Evolutionary conservation across 2,888 invertebrate genomes (phyloP).

Genomic region (Brachylomia viminalis): DNA sequence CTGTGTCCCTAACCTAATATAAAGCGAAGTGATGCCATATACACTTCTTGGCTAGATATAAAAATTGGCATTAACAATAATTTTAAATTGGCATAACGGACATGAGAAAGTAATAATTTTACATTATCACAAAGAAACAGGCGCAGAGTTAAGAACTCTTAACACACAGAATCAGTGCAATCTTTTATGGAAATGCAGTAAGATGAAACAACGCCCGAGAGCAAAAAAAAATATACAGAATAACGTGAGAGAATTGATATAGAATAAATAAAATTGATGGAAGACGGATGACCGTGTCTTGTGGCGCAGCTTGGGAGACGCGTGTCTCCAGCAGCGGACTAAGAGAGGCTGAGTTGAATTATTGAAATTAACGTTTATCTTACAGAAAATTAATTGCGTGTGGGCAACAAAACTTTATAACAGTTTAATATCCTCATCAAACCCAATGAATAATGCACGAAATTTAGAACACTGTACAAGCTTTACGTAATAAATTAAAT

Average conservation of each 20-base stretch:
- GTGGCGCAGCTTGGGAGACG: background rate
- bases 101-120: slow-evolving; percentile 1
- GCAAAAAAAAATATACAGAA: background rate
- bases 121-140: background rate
- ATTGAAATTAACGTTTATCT: background rate
- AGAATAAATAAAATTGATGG: background rate
- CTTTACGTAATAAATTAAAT: slow-evolving; percentile 19
- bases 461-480: slow-evolving; percentile 19
- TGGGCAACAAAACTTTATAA: background rate
- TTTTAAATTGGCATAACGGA: slow-evolving; percentile 14
- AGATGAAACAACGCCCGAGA: background rate
- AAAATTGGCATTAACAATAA: slow-evolving; percentile 27
- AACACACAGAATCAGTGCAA: background rate
- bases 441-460: slow-evolving; percentile 14
- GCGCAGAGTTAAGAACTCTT: background rate
- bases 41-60: slow-evolving; percentile 40
- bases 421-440: slow-evolving; percentile 35
- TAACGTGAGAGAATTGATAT: background rate
- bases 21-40: slow-evolving; percentile 40
- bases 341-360: background rate
- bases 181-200: background rate
- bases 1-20: slow-evolving; percentile 65
- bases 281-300: background rate
- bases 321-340: background rate
- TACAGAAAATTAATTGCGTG: slow-evolving; percentile 4